These are phyloP conservation scores for Bombylius major DNA, from an alignment of 2,888 invertebrate species.

Conservation along the genomic window DNA sequence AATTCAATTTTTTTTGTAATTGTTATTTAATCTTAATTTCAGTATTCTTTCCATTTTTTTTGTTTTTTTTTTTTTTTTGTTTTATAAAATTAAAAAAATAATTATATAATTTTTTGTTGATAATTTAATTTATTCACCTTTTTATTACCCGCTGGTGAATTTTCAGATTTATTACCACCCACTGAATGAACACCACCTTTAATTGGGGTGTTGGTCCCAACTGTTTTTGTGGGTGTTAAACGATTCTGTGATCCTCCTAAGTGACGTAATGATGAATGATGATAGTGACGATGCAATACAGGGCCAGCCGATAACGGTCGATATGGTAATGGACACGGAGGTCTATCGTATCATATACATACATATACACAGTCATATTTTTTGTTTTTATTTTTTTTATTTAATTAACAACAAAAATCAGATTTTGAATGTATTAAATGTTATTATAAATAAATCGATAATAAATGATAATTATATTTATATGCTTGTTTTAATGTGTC, in stretches of 20 bases:
- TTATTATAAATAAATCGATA: too few species aligned
- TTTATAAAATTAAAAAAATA: background rate
- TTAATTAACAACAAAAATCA: background rate
- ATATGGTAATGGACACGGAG: constrained; percentile 35
- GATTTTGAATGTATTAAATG: too few species aligned
- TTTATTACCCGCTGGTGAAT: background rate
- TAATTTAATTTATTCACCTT: constrained; percentile 3
- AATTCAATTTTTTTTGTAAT: background rate
- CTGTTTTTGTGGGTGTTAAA: constrained; percentile 21
- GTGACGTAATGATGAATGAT: constrained; percentile 31
- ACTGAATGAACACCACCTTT: background rate
- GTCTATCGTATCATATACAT: constrained; percentile 20
- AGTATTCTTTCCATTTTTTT: too few species aligned
- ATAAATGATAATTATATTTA: too few species aligned
- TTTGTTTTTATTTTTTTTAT: background rate
- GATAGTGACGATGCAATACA: constrained; percentile 32
- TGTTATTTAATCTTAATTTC: background rate
- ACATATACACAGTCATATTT: background rate
- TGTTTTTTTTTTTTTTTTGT: background rate
- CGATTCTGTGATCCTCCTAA: constrained; percentile 28
- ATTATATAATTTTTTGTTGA: too few species aligned
- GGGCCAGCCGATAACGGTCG: constrained; percentile 37
- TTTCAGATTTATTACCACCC: background rate
- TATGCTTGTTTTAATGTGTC: too few species aligned
- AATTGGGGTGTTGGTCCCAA: constrained; percentile 20